Conservation (phyloP, 2,113 vertebrate species). For the Chroicocephalus ridibundus region DNA sequence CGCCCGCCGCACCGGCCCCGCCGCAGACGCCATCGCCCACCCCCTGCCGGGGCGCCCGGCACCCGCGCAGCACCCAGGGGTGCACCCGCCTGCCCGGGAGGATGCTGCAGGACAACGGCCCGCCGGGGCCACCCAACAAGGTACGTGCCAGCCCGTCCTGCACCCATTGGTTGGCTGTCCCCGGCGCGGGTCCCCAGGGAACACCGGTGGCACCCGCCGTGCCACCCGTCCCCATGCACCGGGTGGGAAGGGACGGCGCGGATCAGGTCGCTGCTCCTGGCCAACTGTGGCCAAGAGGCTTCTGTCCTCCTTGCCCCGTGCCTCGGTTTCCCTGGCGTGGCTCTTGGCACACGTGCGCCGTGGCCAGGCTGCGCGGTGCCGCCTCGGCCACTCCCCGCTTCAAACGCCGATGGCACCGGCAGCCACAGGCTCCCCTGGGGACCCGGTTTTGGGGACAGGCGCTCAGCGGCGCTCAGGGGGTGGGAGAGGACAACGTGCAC, state of each 20-base stretch:
- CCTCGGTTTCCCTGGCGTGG: neutral
- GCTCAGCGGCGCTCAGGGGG: neutral
- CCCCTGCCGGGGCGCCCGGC: neutral
- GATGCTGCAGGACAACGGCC: slow-evolving; percentile 57
- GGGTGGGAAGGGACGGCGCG: neutral
- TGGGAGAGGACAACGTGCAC: rapidly evolving
- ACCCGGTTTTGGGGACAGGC: neutral
- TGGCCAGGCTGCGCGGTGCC: neutral
- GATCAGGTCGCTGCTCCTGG: too few species aligned
- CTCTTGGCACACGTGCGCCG: neutral
- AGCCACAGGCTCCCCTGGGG: neutral
- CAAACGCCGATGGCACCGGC: neutral
- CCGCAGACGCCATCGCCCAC: slow-evolving; percentile 9
- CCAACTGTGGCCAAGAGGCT: neutral
- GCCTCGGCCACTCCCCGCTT: neutral
- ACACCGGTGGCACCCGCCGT: neutral
- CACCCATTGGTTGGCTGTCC: rapidly evolving
- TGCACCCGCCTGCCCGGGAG: neutral
- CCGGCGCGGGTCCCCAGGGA: rapidly evolving
- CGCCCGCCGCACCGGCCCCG: neutral
- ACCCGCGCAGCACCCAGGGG: slow-evolving; percentile 13
- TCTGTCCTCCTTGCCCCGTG: neutral
- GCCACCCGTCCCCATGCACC: rapidly evolving
- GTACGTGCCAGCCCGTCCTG: neutral
- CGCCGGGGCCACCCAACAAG: neutral